Percentiles rank a stretch among this genome's conserved stretches.
phyloP scores from a whole-genome alignment of 1,140 invertebrate species.

The Oryctes rhinoceros region DNA sequence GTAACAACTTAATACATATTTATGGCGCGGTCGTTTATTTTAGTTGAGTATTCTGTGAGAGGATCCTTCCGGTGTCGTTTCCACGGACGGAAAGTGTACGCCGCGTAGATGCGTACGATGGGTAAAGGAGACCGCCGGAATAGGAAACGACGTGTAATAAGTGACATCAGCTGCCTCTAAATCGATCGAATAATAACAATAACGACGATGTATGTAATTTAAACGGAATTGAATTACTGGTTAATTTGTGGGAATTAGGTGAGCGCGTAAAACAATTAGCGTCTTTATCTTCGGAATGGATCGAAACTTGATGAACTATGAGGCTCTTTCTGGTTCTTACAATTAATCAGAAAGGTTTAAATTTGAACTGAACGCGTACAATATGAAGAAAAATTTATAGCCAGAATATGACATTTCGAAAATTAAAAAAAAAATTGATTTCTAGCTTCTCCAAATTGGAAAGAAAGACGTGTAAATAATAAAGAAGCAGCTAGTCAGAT shows the following conservation, averaged over 20 bases:
- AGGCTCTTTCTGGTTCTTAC: too few species aligned
- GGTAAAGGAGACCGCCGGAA: too few species aligned
- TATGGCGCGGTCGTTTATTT: constrained; percentile 1
- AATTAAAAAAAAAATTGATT: too few species aligned
- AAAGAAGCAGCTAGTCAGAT: too few species aligned
- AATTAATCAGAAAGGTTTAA: too few species aligned
- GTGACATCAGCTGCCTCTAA: constrained; percentile 7
- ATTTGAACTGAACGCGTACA: too few species aligned
- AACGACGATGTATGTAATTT: background rate
- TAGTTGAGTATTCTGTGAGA: constrained; percentile 16
- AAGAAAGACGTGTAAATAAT: too few species aligned
- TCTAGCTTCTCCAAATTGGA: too few species aligned
- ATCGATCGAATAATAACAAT: constrained; percentile 14
- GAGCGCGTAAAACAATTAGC: background rate
- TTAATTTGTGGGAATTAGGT: constrained; percentile 2
- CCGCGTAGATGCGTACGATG: too few species aligned
- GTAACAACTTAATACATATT: constrained; percentile 24
- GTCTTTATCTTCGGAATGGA: background rate
- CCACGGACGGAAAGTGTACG: background rate
- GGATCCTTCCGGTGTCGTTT: constrained; percentile 12
- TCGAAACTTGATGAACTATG: too few species aligned
- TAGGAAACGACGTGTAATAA: background rate
- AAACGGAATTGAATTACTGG: background rate
- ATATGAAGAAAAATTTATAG: too few species aligned
- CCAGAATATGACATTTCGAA: too few species aligned